Conservation (phyloP, 2,888 invertebrate species). For the Apoderus coryli region DNA sequence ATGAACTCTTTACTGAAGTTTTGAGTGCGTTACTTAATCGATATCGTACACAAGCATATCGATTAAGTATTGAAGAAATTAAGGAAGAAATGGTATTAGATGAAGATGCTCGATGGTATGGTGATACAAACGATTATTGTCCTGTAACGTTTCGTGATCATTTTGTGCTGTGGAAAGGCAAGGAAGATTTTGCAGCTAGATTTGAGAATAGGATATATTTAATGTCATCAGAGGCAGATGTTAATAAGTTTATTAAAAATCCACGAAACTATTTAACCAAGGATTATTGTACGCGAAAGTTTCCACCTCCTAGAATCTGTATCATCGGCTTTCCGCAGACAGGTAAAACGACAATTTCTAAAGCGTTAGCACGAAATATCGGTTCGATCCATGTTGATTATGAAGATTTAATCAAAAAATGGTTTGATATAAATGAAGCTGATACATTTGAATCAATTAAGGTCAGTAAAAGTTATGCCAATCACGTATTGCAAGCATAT, state of each 20-base stretch:
- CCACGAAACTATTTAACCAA: slow-evolving; percentile 25
- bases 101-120: slow-evolving; percentile 29
- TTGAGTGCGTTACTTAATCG: slow-evolving; percentile 23
- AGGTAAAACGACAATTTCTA: slow-evolving; percentile 39
- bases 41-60: too few relatives aligned
- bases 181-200: slow-evolving; percentile 36
- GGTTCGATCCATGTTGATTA: slow-evolving; percentile 41
- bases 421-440: slow-evolving; percentile 11
- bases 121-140: slow-evolving; percentile 45
- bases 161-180: slow-evolving; percentile 46
- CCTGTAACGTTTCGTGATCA: slow-evolving; percentile 42
- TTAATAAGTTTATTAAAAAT: slow-evolving; percentile 36
- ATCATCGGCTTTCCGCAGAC: slow-evolving; percentile 40
- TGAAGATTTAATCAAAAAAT: slow-evolving; percentile 21
- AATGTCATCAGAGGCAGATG: slow-evolving; percentile 36
- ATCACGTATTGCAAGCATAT: slow-evolving; percentile 30
- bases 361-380: slow-evolving; percentile 38
- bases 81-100: slow-evolving; percentile 17
- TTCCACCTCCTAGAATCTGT: slow-evolving; percentile 42
- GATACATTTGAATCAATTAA: slow-evolving; percentile 14
- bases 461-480: slow-evolving; percentile 9
- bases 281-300: slow-evolving; percentile 31
- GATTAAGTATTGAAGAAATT: slow-evolving; percentile 13
- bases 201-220: slow-evolving; percentile 40
- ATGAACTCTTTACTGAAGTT: slow-evolving; percentile 24